Base-by-base conservation (phyloP, 1,140 invertebrate species). In the Diploscapter pachys region DNA sequence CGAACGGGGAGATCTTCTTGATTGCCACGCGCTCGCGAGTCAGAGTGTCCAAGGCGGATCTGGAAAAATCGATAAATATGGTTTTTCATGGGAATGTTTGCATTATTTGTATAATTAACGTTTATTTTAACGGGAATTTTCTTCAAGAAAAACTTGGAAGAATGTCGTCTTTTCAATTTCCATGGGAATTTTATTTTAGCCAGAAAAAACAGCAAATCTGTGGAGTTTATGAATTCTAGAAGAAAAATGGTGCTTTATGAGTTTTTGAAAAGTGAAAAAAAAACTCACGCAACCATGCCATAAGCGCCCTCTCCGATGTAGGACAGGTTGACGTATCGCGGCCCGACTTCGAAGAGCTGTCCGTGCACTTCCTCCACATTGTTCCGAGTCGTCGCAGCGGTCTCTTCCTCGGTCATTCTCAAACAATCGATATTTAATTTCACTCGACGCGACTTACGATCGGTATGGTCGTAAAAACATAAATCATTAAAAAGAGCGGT, bases 1-100 rank as follows among this genome's bases (percentile, higher is more conserved):
- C 96, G 88, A 99, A 99, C 11, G 96, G 96, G 63, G 95, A 98
- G 86, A 98, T 98, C 89, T 98, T 99, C 89, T 99, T 99, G 81
- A 99, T 98, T 70, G 96, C 96, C 81, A 99, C 95, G 89, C 95
- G 95, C 78, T 92, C 91, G 86, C 94, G 92, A 71, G 93, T 96
- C 64, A 92, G 89, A 83, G 92, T 95, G 87, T 98, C 96, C 83
- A 91, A 90, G 8, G 89, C 89, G 9, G 89, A 89, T 63, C 89
- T 90, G 81, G 73, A 87, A 85, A 31, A 31, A 31, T 31, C 31
- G 31, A 31, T 31, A 31, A 31, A 31, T 31, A 31, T 31, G 31
- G 31, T 31, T 31, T 31, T 31, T 31, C 31, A 31, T 31, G 31
- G 31, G 31, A 31, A 31, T 31, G 31, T 31, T 31, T 31, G 31